phyloP scores from a whole-genome alignment of 1,140 invertebrate species.

The Zophobas morio region DNA sequence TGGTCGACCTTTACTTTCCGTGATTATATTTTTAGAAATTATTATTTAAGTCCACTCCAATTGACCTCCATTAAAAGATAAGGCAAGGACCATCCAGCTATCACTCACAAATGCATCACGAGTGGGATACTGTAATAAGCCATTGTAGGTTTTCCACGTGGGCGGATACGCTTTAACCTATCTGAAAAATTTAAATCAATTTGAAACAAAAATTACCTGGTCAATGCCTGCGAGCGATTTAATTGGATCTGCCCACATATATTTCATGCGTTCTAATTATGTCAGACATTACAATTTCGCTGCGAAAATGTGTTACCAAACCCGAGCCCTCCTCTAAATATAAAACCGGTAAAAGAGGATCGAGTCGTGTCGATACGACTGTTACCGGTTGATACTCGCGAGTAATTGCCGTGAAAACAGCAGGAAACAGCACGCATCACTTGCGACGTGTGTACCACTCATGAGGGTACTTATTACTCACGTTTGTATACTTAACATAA shows the following conservation, averaged over 20 bases:
- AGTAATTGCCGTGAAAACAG: conserved; percentile 19
- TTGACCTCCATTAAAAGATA: conserved; percentile 38
- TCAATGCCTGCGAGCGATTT: conserved; percentile 23
- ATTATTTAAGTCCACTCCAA: background rate
- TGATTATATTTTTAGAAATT: too few relatives aligned
- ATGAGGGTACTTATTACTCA: conserved; percentile 33
- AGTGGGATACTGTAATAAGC: conserved; percentile 16
- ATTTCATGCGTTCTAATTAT: background rate
- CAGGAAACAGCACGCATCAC: conserved; percentile 33
- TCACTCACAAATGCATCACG: conserved; percentile 15
- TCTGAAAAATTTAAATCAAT: background rate
- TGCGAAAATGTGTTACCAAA: conserved; percentile 5
- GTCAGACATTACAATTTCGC: conserved; percentile 16
- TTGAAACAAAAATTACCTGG: background rate
- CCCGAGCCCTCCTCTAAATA: conserved; percentile 19
- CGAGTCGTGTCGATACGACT: background rate
- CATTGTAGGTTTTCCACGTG: conserved; percentile 16
- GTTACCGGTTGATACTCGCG: background rate
- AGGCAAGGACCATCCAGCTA: conserved; percentile 3
- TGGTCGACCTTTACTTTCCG: too few relatives aligned
- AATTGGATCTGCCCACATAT: conserved; percentile 2
- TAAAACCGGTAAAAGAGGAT: conserved; percentile 22
- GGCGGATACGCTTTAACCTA: conserved; percentile 1
- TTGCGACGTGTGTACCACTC: conserved; percentile 26
- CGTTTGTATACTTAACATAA: conserved; percentile 29